Evolutionary conservation across 2,113 vertebrate genomes (phyloP), one percentile per base, ranked within the genome.

Genomic region (Cephalopholis sonnerati): DNA sequence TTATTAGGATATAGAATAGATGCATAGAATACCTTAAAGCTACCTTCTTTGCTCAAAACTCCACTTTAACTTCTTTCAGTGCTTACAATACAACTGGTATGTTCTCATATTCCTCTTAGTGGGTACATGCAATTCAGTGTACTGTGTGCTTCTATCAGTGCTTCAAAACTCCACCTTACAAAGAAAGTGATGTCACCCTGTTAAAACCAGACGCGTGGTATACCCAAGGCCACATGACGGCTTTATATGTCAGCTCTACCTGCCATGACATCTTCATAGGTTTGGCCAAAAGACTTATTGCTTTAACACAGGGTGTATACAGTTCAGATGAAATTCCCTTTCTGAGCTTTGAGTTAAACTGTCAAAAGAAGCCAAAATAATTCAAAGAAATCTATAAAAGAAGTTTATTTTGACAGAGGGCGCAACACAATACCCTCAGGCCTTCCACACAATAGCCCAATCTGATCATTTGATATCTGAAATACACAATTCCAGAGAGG

Each of bases 331-430:
- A 50, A 59, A 66, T 91, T 83, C 55, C 64, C n/a, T 15, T 10
- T 39, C n/a, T 10, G 41, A 82, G n/a, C 57, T 81, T 77, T 87
- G 67, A 82, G 44, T 70, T 82, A 46, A 54, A 36, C 16, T 58
- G 81, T 87, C 77, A 78, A 78, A 72, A 46, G 59, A 74, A 88
- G 74, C 66, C 82, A 63, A 87, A 79, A 87, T 71, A 65, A 69
- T 78, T 92, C 76, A 77, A 81, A 82, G 54, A 76, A 70, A 89
- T 81, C 67, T 59, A 79, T 84, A 78, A 87, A 81, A 85, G 20
- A 81, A 58, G 79, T 84, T 82, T 85, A 83, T 89, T 92, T 91
- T 90, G 89, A 90, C 85, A 84, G 77, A 86, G 3, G 13, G 29
- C 0, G 70, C 59, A 81, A 90, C 62, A 78, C 48, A 82, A 81